Evolutionary conservation across 2,888 invertebrate genomes (phyloP).

Genomic region (Aplocera efformata): DNA sequence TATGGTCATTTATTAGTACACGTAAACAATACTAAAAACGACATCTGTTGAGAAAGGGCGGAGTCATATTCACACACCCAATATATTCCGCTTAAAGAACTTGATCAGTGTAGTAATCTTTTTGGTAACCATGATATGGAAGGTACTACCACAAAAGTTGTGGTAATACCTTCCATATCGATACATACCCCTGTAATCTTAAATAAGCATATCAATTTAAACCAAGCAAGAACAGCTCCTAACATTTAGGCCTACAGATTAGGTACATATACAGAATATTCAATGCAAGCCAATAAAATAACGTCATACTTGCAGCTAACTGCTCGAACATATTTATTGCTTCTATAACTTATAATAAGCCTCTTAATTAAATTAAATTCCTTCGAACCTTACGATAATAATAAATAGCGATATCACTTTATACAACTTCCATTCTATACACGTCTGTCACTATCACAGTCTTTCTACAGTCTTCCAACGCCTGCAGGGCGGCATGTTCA

Average conservation of each 20-base stretch:
- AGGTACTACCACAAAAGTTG: too few species aligned
- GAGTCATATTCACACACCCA: too few species aligned
- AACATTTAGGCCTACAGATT: conserved; percentile 15
- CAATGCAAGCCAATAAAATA: conserved; percentile 8
- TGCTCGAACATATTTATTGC: conserved; percentile 58
- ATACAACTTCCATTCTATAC: conserved; percentile 53
- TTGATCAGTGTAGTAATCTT: too few species aligned
- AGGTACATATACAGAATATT: background rate
- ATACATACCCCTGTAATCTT: background rate
- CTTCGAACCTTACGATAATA: conserved; percentile 69
- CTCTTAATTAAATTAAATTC: conserved; percentile 60
- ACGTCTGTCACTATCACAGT: conserved; percentile 65
- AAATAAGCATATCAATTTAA: conserved; percentile 6
- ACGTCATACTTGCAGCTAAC: conserved; percentile 6
- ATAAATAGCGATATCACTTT: conserved; percentile 74
- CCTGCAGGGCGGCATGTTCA: conserved; percentile 4
- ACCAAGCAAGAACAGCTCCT: background rate
- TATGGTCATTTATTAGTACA: too few species aligned
- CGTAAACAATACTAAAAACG: too few species aligned
- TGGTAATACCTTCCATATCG: too few species aligned
- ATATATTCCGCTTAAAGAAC: too few species aligned
- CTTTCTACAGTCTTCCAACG: conserved; percentile 30
- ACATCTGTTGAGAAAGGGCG: too few species aligned
- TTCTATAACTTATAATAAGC: conserved; percentile 64
- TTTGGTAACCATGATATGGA: too few species aligned